Conservation (phyloP, 2,113 vertebrate genomes). For the Nasalis larvatus region DNA sequence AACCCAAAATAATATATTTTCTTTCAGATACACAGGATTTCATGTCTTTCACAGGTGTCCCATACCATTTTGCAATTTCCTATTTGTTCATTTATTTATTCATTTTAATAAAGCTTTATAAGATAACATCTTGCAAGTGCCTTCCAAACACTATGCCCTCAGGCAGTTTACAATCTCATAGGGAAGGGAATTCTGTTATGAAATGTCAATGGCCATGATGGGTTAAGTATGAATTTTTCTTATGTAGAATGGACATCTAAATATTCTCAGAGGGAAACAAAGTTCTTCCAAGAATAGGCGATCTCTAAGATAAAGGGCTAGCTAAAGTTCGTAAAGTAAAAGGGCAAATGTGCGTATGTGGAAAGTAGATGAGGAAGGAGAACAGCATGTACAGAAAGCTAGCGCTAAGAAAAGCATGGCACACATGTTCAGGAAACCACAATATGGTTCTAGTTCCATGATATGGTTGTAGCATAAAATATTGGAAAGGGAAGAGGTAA, state of each 20-base stretch:
- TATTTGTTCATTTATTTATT: background rate
- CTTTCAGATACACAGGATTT: background rate
- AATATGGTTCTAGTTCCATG: background rate
- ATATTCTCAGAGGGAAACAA: background rate
- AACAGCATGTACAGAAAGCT: background rate
- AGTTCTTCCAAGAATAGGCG: background rate
- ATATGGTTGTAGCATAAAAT: background rate
- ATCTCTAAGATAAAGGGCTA: background rate
- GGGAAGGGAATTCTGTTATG: background rate
- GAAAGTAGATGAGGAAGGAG: background rate
- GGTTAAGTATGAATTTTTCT: background rate
- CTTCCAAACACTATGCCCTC: background rate
- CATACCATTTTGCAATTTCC: background rate
- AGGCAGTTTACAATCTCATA: background rate
- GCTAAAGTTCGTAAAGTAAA: background rate
- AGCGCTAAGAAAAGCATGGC: background rate
- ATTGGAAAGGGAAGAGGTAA: background rate
- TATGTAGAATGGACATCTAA: background rate
- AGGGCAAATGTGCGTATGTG: background rate
- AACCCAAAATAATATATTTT: background rate
- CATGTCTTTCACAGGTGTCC: background rate
- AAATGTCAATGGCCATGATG: background rate
- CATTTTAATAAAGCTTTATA: background rate
- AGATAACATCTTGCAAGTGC: background rate
- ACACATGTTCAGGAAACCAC: background rate